These are phyloP conservation scores for Balaeniceps rex DNA, from an alignment of 2,113 vertebrate genomes.

Conservation along the genomic window DNA sequence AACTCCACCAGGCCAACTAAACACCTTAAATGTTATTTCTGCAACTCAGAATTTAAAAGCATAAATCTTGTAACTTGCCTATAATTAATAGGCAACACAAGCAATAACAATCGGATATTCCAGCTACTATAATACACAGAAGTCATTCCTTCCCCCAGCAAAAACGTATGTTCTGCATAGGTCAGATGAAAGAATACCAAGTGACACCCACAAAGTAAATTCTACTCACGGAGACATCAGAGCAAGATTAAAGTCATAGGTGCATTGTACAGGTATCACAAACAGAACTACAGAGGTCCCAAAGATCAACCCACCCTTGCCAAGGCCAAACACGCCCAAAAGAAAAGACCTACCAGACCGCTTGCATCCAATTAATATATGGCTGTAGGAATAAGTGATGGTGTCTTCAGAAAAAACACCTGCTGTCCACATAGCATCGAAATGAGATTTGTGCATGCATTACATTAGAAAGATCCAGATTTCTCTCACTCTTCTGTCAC, in stretches of 20 bases:
- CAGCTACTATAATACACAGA: background rate
- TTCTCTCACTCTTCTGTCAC: background rate
- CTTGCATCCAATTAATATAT: background rate
- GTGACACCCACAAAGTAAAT: slow-evolving; percentile 19
- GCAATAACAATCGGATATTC: background rate
- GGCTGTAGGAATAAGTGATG: background rate
- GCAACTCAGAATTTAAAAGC: background rate
- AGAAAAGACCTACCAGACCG: background rate
- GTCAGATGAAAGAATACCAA: background rate
- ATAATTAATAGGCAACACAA: background rate
- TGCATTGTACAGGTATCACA: background rate
- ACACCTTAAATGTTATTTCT: background rate
- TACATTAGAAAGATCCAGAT: background rate
- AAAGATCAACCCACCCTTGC: background rate
- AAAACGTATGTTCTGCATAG: background rate
- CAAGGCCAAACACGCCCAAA: background rate
- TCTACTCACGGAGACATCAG: background rate
- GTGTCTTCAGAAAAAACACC: background rate
- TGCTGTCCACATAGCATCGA: background rate
- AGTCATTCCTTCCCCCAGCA: background rate
- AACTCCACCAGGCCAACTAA: background rate
- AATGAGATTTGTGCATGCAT: background rate
- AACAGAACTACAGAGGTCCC: background rate
- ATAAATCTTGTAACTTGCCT: background rate
- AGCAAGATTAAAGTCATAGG: background rate